phyloP scores from a whole-genome alignment of 2,113 vertebrate genomes.

The Fregata magnificens region DNA sequence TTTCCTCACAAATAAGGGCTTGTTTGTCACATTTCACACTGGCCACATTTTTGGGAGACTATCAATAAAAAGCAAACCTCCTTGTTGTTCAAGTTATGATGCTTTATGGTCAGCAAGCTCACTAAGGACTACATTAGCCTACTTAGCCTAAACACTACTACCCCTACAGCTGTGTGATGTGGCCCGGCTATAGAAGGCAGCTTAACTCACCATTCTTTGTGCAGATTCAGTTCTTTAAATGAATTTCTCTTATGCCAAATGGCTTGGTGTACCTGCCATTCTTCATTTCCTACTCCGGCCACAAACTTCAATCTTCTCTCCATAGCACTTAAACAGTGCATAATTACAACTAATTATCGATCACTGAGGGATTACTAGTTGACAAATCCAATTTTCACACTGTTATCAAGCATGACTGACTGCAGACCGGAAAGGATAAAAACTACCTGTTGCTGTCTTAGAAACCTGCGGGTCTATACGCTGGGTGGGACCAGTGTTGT shows the following conservation, averaged over 20 bases:
- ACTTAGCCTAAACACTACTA: background rate
- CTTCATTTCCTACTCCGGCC: conserved; percentile 13
- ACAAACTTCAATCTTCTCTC: conserved; percentile 15
- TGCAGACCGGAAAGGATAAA: background rate
- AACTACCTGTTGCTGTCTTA: background rate
- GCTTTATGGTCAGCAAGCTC: background rate
- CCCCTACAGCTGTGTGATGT: background rate
- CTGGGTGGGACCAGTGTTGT: background rate
- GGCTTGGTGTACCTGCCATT: background rate
- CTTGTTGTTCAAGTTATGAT: background rate
- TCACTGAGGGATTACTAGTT: conserved; percentile 59
- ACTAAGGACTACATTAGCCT: background rate
- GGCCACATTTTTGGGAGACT: background rate
- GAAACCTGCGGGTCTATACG: background rate
- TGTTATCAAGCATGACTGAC: conserved; percentile 16
- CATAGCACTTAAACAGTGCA: background rate
- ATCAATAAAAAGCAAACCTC: background rate
- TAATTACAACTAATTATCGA: conserved; percentile 68
- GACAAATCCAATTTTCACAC: conserved; percentile 64
- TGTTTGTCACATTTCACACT: background rate
- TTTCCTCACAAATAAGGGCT: background rate
- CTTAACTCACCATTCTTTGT: background rate
- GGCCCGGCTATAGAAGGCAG: background rate
- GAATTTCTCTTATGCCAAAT: background rate
- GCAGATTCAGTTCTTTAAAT: background rate